Conservation (phyloP, 2,797 vertebrate genomes). For the Choloepus didactylus region DNA sequence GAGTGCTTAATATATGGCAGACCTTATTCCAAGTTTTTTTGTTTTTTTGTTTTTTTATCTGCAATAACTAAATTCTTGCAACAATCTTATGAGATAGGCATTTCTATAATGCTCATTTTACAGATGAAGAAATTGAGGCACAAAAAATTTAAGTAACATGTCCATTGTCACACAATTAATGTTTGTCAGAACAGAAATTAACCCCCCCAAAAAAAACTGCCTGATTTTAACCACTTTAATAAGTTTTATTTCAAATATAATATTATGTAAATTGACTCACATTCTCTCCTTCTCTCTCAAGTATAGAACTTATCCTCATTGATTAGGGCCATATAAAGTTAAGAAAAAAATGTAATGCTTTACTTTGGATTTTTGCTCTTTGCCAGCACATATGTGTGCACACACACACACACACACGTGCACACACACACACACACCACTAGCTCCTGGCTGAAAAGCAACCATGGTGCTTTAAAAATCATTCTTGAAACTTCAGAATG, state of each 20-base stretch:
- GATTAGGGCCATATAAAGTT: not conserved
- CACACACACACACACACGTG: too few relatives aligned
- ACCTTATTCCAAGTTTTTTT: not conserved
- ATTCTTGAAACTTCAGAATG: not conserved
- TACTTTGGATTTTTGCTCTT: not conserved
- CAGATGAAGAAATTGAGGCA: not conserved
- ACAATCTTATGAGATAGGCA: not conserved
- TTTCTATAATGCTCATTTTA: not conserved
- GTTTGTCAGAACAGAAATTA: not conserved
- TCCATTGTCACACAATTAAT: not conserved
- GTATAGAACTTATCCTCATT: not conserved
- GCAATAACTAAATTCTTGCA: not conserved
- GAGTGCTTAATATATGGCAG: not conserved
- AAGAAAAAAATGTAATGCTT: not conserved
- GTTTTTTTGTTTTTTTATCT: not conserved
- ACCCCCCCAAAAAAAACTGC: not conserved
- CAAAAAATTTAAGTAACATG: not conserved
- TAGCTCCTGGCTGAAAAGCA: not conserved
- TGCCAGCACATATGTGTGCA: too few relatives aligned
- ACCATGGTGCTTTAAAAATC: not conserved
- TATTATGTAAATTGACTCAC: not conserved
- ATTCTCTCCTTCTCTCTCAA: not conserved
- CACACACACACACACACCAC: not conserved
- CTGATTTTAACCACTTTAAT: not conserved
- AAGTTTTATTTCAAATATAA: not conserved